Conservation (phyloP, 2,797 vertebrate species). For the Coilia nasus region DNA sequence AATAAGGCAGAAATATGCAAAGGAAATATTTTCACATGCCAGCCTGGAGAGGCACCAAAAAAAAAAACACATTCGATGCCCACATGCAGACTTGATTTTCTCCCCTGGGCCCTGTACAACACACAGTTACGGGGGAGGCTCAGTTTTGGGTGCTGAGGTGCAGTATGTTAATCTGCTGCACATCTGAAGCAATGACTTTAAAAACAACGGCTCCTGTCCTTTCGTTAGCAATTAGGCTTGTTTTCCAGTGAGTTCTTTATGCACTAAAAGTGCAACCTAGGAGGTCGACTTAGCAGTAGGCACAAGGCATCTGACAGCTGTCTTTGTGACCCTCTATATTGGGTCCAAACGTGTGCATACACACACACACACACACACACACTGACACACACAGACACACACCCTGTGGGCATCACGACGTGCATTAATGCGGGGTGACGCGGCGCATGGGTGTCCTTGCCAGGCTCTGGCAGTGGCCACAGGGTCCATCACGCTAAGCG, state of each 20-base stretch:
- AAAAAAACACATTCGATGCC: neutral
- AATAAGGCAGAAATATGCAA: conserved; percentile 10
- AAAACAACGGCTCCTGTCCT: neutral
- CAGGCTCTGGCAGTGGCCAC: conserved; percentile 66
- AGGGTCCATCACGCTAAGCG: conserved; percentile 69
- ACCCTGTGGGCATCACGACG: conserved; percentile 63
- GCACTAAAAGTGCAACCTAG: neutral
- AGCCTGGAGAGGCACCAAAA: neutral
- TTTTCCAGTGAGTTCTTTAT: neutral
- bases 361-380: neutral
- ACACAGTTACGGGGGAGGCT: neutral
- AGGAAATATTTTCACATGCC: conserved; percentile 8
- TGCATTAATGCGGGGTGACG: conserved; percentile 77
- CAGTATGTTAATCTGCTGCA: neutral
- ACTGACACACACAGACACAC: neutral
- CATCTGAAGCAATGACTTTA: neutral
- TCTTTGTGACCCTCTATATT: conserved; percentile 63
- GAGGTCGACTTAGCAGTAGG: conserved; percentile 60
- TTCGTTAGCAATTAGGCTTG: neutral
- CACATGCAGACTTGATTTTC: neutral
- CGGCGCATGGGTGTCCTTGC: conserved; percentile 71
- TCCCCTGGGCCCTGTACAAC: neutral
- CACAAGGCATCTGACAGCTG: conserved; percentile 73
- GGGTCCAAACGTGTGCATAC: neutral
- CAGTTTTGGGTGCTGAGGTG: neutral